These are phyloP conservation scores for Sardina pilchardus DNA, from an alignment of 2,113 vertebrate genomes.

Conservation along the genomic window DNA sequence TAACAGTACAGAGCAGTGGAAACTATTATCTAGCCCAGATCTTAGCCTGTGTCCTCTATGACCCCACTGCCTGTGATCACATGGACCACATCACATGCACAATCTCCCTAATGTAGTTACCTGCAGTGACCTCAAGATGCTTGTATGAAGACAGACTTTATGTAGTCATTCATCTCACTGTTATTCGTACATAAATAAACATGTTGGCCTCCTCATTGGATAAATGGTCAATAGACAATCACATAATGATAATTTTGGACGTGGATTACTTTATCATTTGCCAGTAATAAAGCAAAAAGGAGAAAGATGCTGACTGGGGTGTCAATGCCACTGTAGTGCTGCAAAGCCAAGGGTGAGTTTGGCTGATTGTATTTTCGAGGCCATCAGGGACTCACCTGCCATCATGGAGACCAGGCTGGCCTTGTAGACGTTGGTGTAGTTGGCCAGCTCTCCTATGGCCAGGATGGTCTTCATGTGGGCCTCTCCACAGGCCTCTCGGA, in stretches of 20 bases:
- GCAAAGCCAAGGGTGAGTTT: neutral
- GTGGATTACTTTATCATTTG: neutral
- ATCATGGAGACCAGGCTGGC: slow-evolving; percentile 98
- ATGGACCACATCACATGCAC: too few species aligned
- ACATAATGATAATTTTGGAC: neutral
- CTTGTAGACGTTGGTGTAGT: slow-evolving; percentile 89
- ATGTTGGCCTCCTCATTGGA: neutral
- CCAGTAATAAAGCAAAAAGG: neutral
- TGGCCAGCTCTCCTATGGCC: slow-evolving; percentile 89
- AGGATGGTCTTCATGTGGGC: slow-evolving; percentile 96
- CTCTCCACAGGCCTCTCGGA: slow-evolving; percentile 84
- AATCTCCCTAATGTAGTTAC: too few species aligned
- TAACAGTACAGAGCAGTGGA: too few species aligned
- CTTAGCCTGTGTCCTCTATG: too few species aligned
- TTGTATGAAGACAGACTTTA: too few species aligned
- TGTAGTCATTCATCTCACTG: neutral
- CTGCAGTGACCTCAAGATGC: too few species aligned
- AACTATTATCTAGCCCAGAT: too few species aligned
- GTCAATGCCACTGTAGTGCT: neutral
- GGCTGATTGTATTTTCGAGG: neutral
- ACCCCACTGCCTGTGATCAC: too few species aligned
- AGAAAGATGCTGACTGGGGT: neutral
- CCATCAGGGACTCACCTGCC: slow-evolving; percentile 80
- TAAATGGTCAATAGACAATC: neutral
- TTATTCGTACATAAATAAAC: neutral